Conservation (phyloP, 2,888 invertebrate genomes). For the Hypsopygia costalis region DNA sequence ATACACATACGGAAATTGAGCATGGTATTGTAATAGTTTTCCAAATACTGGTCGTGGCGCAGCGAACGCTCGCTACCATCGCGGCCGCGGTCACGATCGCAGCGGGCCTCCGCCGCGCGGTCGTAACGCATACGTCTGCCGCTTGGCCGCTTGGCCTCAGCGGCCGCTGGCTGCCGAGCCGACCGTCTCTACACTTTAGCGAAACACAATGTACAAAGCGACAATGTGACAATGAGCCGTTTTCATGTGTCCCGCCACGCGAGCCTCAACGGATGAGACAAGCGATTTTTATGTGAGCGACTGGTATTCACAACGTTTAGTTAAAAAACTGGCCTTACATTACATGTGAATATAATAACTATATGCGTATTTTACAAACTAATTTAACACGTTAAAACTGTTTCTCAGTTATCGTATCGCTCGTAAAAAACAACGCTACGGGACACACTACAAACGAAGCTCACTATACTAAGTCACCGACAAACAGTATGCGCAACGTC, state of each 20-base stretch:
- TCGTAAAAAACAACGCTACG: slow-evolving; percentile 16
- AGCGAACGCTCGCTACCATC: slow-evolving; percentile 20
- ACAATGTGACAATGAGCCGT: slow-evolving; percentile 1
- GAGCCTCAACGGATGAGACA: neutral
- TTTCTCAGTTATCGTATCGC: neutral
- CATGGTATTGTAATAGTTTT: slow-evolving; percentile 62
- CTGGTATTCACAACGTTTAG: too few species aligned
- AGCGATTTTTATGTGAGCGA: neutral
- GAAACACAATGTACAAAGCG: slow-evolving; percentile 5
- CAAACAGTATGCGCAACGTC: slow-evolving; percentile 43
- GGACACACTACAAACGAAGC: slow-evolving; percentile 24
- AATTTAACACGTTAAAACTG: too few species aligned
- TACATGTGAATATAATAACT: too few species aligned
- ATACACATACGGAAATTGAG: slow-evolving; percentile 76
- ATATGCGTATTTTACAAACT: too few species aligned
- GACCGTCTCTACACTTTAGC: neutral
- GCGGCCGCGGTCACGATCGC: slow-evolving; percentile 13
- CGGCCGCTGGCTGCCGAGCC: neutral
- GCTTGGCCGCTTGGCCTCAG: neutral
- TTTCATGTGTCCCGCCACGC: neutral
- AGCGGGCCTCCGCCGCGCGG: slow-evolving; percentile 5
- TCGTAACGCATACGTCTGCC: slow-evolving; percentile 29
- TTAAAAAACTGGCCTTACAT: too few species aligned
- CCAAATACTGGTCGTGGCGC: slow-evolving; percentile 52
- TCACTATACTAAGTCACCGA: slow-evolving; percentile 15